Evolutionary conservation across 1,140 invertebrate species (phyloP).

Genomic region (Battus philenor): DNA sequence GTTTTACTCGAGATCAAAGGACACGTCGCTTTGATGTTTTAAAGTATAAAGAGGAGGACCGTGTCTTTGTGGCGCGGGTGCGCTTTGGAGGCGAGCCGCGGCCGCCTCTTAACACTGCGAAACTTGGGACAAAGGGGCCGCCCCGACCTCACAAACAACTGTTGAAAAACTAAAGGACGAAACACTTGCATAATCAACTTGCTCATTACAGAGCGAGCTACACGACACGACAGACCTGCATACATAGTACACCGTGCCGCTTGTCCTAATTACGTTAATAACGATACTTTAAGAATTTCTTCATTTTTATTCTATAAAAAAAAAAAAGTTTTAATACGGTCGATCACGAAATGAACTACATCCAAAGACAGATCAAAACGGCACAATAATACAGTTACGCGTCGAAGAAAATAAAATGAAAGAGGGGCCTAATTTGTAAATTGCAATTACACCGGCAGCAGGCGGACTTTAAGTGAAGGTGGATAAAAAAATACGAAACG

Average conservation of each 20-base stretch:
- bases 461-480: slow-evolving; percentile 27
- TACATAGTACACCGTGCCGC: too few relatives aligned
- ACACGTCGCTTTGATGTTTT: slow-evolving; percentile 62
- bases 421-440: slow-evolving; percentile 64
- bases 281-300: too few relatives aligned
- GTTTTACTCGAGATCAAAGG: slow-evolving; percentile 57
- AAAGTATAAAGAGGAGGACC: slow-evolving; percentile 57
- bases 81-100: slow-evolving; percentile 37
- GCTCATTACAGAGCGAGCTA: slow-evolving; percentile 16
- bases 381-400: slow-evolving; percentile 7
- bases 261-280: too few relatives aligned
- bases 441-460: slow-evolving; percentile 66
- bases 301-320: too few relatives aligned
- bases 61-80: slow-evolving; percentile 51
- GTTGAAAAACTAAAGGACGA: slow-evolving; percentile 42
- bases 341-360: too few relatives aligned
- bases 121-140: slow-evolving; percentile 41
- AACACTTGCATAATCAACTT: slow-evolving; percentile 31
- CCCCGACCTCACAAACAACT: slow-evolving; percentile 23
- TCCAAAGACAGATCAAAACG: too few relatives aligned
- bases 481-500: slow-evolving; percentile 48
- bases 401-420: slow-evolving; percentile 45
- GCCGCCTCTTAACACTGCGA: slow-evolving; percentile 37
- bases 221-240: slow-evolving; percentile 14
- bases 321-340: too few relatives aligned